Conservation (phyloP, 2,113 vertebrate species). For the Vidua chalybeata region DNA sequence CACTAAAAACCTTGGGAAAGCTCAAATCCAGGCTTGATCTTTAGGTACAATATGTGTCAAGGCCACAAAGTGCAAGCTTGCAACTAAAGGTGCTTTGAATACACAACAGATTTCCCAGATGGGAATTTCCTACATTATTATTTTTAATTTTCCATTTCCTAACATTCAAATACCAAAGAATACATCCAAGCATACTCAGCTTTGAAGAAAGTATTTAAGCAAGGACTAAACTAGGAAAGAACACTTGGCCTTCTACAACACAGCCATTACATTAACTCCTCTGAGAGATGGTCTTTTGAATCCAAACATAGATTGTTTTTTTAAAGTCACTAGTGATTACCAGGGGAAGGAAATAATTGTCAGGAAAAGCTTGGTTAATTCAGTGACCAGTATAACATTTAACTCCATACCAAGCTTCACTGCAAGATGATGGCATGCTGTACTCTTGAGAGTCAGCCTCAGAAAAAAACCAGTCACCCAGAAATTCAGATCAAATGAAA, state of each 20-base stretch:
- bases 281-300: slow-evolving; percentile 67
- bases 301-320: slow-evolving; percentile 51
- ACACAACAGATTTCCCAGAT: slow-evolving; percentile 57
- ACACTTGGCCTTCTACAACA: slow-evolving; percentile 34
- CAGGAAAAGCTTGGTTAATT: slow-evolving; percentile 58
- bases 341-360: slow-evolving; percentile 41
- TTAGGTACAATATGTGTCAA: slow-evolving; percentile 8
- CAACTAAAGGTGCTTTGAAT: slow-evolving; percentile 53
- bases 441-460: neutral
- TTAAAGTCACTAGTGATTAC: slow-evolving; percentile 40
- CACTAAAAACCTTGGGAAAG: slow-evolving; percentile 43
- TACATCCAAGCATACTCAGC: neutral
- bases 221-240: slow-evolving; percentile 60
- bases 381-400: slow-evolving; percentile 13
- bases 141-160: slow-evolving; percentile 70
- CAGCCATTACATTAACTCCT: slow-evolving; percentile 54
- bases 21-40: slow-evolving; percentile 11
- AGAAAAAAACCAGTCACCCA: slow-evolving; percentile 5
- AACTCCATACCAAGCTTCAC: slow-evolving; percentile 6
- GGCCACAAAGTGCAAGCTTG: slow-evolving; percentile 26
- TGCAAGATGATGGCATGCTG: neutral
- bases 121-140: slow-evolving; percentile 61
- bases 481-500: slow-evolving; percentile 16
- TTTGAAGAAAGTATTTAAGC: slow-evolving; percentile 60
- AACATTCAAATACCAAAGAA: slow-evolving; percentile 68